Conservation (phyloP, 1,140 invertebrate species). For the Anadara kagoshimensis region DNA sequence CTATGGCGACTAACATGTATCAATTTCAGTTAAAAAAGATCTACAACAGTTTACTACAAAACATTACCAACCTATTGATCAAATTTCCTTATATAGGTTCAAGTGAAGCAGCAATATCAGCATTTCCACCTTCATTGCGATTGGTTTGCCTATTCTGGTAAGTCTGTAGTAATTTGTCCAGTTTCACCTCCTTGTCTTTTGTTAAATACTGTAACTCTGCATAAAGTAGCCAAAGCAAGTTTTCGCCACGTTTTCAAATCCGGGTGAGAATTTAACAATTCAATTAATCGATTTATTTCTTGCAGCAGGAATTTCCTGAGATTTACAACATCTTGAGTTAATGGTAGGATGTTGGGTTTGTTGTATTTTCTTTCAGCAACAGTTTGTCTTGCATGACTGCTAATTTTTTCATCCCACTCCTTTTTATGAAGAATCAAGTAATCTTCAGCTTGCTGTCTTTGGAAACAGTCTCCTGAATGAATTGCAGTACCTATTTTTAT, state of each 20-base stretch:
- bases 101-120: too few species aligned
- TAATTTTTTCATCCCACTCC: neutral
- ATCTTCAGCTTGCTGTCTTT: slow-evolving; percentile 7
- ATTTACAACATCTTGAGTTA: slow-evolving; percentile 15
- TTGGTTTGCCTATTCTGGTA: slow-evolving; percentile 1
- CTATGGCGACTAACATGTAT: too few species aligned
- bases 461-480: neutral
- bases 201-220: slow-evolving; percentile 16
- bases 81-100: too few species aligned
- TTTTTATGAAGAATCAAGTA: slow-evolving; percentile 1
- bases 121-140: too few species aligned
- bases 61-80: too few species aligned
- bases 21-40: too few species aligned
- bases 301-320: neutral
- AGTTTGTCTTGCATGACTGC: slow-evolving; percentile 1
- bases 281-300: too few species aligned
- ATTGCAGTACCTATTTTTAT: slow-evolving; percentile 3
- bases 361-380: neutral
- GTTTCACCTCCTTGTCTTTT: slow-evolving; percentile 22
- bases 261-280: too few species aligned
- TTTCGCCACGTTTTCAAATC: neutral
- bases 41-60: too few species aligned
- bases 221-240: neutral
- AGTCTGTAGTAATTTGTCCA: slow-evolving; percentile 6
- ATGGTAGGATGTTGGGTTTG: neutral